A percentile compares a stretch with the other conserved stretches of the same genome.
phyloP scores from a whole-genome alignment of 2,113 vertebrate species.

The Felis chaus region DNA sequence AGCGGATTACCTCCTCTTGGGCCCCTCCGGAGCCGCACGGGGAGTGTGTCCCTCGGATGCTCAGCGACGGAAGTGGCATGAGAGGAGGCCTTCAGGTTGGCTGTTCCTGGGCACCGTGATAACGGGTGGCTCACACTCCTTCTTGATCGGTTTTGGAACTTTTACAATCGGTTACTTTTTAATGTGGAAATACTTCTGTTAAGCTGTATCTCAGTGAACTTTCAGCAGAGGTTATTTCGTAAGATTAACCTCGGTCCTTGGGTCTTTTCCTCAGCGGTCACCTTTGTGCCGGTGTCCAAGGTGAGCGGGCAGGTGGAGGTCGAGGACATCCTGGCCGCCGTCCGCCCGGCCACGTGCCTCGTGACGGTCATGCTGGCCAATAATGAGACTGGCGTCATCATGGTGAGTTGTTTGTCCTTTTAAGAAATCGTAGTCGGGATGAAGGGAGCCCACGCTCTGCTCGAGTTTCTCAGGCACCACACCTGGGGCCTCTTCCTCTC shows the following conservation, averaged over 20 bases:
- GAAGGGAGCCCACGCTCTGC: too few species aligned
- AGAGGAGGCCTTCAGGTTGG: accelerated
- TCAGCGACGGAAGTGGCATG: accelerated
- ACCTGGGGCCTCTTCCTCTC: background rate
- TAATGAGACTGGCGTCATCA: constrained; percentile 96
- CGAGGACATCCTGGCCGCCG: constrained; percentile 88
- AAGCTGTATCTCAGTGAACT: background rate
- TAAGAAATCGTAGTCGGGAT: accelerated
- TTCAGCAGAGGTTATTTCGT: accelerated
- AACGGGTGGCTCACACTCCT: background rate
- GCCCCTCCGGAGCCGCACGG: background rate
- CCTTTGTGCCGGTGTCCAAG: constrained; percentile 91
- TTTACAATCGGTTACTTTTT: background rate
- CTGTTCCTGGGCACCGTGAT: accelerated
- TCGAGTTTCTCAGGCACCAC: accelerated
- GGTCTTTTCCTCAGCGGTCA: constrained; percentile 86
- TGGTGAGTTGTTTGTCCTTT: constrained; percentile 86
- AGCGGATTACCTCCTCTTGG: accelerated
- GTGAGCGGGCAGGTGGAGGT: constrained; percentile 88
- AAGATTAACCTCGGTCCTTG: background rate
- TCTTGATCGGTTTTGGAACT: background rate
- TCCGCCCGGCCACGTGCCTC: constrained; percentile 93
- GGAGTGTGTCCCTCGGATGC: background rate
- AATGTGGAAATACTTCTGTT: background rate
- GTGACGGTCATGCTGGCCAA: constrained; percentile 97